Conservation (phyloP, 2,888 invertebrate species). For the Drosophila lutescens region DNA sequence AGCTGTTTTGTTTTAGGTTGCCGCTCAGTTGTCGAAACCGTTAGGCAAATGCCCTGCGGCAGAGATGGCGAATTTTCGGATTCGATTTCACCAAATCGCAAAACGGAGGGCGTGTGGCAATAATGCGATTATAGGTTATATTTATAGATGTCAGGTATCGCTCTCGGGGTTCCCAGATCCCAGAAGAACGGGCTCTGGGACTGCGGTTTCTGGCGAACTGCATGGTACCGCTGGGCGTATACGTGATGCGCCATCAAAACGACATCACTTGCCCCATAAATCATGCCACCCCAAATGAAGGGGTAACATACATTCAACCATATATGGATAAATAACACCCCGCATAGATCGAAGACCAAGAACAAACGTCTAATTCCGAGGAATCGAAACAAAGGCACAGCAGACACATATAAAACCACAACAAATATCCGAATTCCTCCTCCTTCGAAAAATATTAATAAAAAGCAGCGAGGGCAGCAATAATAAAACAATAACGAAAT, state of each 20-base stretch:
- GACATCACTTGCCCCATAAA: slow-evolving; percentile 57
- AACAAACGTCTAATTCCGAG: slow-evolving; percentile 62
- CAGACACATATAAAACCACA: slow-evolving; percentile 25
- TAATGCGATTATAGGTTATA: slow-evolving; percentile 58
- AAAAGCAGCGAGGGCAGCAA: slow-evolving; percentile 21
- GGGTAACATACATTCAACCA: background rate
- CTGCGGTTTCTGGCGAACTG: slow-evolving; percentile 25
- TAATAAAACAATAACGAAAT: slow-evolving; percentile 29
- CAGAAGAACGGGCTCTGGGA: slow-evolving; percentile 40
- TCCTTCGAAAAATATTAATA: slow-evolving; percentile 58
- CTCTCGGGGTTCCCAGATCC: slow-evolving; percentile 53
- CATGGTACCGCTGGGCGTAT: slow-evolving; percentile 40
- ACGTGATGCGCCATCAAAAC: slow-evolving; percentile 41
- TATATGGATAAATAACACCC: slow-evolving; percentile 60
- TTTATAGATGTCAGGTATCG: slow-evolving; percentile 36
- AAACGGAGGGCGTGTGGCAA: slow-evolving; percentile 49
- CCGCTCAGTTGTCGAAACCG: slow-evolving; percentile 35
- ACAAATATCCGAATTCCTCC: slow-evolving; percentile 27
- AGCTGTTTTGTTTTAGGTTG: slow-evolving; percentile 38
- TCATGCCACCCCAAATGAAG: slow-evolving; percentile 49
- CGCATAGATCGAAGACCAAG: slow-evolving; percentile 52
- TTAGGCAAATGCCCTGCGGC: slow-evolving; percentile 40
- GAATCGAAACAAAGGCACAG: slow-evolving; percentile 65
- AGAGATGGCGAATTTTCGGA: slow-evolving; percentile 23
- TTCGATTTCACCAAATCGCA: slow-evolving; percentile 40